phyloP scores from a whole-genome alignment of 2,113 vertebrate genomes.

The Phocoena phocoena region DNA sequence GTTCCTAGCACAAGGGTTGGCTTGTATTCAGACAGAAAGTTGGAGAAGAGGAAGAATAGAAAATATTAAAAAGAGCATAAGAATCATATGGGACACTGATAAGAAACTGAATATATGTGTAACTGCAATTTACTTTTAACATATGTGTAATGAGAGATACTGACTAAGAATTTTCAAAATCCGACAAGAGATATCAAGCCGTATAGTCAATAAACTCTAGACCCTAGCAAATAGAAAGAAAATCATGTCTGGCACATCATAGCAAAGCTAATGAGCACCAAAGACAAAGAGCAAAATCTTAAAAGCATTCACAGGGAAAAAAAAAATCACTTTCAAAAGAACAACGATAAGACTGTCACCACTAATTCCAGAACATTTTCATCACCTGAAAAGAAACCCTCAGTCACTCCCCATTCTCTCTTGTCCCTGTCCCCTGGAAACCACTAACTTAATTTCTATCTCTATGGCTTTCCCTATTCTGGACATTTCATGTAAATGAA shows the following conservation, averaged over 20 bases:
- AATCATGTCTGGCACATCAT: not conserved
- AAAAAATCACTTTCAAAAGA: not conserved
- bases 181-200: not conserved
- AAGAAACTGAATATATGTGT: not conserved
- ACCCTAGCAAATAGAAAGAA: not conserved
- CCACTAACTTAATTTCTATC: not conserved
- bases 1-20: not conserved
- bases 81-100: not conserved
- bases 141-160: not conserved
- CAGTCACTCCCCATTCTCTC: too few relatives aligned
- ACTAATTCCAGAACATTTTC: not conserved
- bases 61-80: not conserved
- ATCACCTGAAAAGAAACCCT: not conserved
- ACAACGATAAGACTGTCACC: not conserved
- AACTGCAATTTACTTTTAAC: conserved; percentile 43
- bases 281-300: not conserved
- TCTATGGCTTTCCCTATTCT: not conserved
- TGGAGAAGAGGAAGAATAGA: not conserved
- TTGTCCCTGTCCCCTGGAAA: not conserved
- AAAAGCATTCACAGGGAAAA: not conserved
- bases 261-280: not conserved
- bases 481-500: not conserved
- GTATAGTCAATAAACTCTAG: not conserved
- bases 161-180: not conserved
- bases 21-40: not conserved